These are phyloP conservation scores for Crotalus tigris DNA, from an alignment of 2,113 vertebrate genomes.

Conservation along the genomic window DNA sequence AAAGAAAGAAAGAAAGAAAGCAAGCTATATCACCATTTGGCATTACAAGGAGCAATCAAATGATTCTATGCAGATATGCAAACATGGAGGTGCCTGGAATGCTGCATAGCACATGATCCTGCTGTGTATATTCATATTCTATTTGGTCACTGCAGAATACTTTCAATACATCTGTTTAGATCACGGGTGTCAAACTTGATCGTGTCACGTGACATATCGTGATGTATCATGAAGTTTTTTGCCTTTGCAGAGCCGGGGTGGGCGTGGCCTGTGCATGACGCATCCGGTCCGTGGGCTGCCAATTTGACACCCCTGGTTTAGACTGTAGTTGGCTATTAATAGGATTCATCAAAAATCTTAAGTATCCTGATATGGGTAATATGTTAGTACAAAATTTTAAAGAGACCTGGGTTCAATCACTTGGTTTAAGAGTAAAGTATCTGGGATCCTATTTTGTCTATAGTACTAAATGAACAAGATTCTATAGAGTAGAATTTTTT, in stretches of 20 bases:
- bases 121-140: not conserved
- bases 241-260: no score
- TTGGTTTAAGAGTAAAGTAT: not conserved
- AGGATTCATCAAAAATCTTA: not conserved
- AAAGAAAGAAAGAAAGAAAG: no score
- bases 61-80: not conserved
- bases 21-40: not conserved
- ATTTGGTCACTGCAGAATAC: not conserved
- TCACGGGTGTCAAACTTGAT: no score
- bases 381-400: not conserved
- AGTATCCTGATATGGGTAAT: not conserved
- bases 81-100: not conserved
- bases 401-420: not conserved
- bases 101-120: not conserved
- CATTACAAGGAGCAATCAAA: not conserved
- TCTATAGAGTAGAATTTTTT: no score
- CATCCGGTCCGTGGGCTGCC: no score
- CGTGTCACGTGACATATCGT: no score
- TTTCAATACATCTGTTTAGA: not conserved
- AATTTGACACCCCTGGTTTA: not conserved
- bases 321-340: not conserved
- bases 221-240: no score
- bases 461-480: no score
- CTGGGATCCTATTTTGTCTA: not conserved
- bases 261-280: rapidly evolving